Percentiles rank a stretch among this genome's conserved stretches.
Evolutionary conservation across 2,797 vertebrate species (phyloP).

Genomic region (Cetoscarus ocellatus): DNA sequence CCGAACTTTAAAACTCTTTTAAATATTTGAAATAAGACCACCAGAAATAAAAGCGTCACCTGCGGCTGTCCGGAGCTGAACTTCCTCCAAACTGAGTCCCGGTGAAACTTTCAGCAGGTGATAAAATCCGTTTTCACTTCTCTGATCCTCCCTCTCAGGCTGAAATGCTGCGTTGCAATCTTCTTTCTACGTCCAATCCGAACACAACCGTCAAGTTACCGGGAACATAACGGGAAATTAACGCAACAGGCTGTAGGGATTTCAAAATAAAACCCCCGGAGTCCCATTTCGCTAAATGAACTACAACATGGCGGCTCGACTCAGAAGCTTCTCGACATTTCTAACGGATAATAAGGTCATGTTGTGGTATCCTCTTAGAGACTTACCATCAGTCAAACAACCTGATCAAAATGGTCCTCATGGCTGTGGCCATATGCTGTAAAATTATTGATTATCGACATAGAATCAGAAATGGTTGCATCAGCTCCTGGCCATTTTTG

Average conservation of each 20-base stretch:
- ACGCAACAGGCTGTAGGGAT: neutral
- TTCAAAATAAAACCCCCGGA: conserved; percentile 45
- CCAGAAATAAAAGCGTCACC: conserved; percentile 28
- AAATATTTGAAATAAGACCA: neutral
- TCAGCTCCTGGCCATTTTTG: too few relatives aligned
- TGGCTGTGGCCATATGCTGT: too few relatives aligned
- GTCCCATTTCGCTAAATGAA: neutral
- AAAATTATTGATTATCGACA: too few relatives aligned
- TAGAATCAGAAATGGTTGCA: too few relatives aligned
- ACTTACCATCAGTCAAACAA: too few relatives aligned
- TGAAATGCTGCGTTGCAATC: conserved; percentile 4
- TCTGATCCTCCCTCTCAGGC: conserved; percentile 24
- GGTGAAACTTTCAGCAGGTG: conserved; percentile 25
- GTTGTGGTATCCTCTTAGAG: too few relatives aligned
- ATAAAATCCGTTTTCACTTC: conserved; percentile 18
- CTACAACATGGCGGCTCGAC: too few relatives aligned
- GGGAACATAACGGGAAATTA: neutral
- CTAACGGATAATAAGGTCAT: too few relatives aligned
- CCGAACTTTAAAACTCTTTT: neutral
- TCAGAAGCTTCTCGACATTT: too few relatives aligned
- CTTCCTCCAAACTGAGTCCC: conserved; percentile 55
- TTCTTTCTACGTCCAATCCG: conserved; percentile 10
- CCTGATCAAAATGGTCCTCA: too few relatives aligned
- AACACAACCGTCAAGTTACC: neutral
- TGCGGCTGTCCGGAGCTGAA: conserved; percentile 28